A percentile compares a stretch with the other conserved stretches of the same genome.
phyloP scores from a whole-genome alignment of 2,888 invertebrate species.

The Chromoteleia sp. region DNA sequence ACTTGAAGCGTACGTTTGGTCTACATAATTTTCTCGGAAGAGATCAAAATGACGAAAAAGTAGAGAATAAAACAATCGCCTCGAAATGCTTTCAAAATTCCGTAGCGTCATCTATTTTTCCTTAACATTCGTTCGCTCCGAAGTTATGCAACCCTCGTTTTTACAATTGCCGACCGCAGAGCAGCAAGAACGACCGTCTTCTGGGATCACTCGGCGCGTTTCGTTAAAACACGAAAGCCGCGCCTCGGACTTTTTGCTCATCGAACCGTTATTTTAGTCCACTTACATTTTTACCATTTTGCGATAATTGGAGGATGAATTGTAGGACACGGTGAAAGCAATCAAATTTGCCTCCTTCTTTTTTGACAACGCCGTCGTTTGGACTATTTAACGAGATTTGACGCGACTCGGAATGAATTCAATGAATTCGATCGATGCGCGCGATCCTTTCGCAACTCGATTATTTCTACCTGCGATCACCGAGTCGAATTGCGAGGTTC shows the following conservation, averaged over 20 bases:
- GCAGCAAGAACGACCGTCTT: constrained; percentile 35
- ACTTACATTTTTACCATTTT: constrained; percentile 64
- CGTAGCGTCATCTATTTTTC: too few species aligned
- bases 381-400: constrained; percentile 30
- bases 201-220: constrained; percentile 23
- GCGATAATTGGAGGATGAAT: constrained; percentile 62
- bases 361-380: constrained; percentile 19
- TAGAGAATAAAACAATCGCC: too few species aligned
- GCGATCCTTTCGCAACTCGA: constrained; percentile 41
- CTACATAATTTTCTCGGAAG: too few species aligned
- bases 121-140: too few species aligned
- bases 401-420: too few species aligned
- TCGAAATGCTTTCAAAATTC: too few species aligned
- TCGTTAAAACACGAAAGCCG: constrained; percentile 41
- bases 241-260: constrained; percentile 52
- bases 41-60: too few species aligned
- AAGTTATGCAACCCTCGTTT: constrained; percentile 12
- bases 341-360: constrained; percentile 37
- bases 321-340: constrained; percentile 55
- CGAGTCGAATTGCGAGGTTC: constrained; percentile 15
- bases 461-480: constrained; percentile 29
- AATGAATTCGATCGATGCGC: constrained; percentile 40
- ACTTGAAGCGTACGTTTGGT: too few species aligned
- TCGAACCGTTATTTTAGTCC: constrained; percentile 59
- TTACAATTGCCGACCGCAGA: constrained; percentile 9